A percentile compares a stretch with the other conserved stretches of the same genome.
phyloP scores from a whole-genome alignment of 2,113 vertebrate species.

The Erpornis zantholeuca region DNA sequence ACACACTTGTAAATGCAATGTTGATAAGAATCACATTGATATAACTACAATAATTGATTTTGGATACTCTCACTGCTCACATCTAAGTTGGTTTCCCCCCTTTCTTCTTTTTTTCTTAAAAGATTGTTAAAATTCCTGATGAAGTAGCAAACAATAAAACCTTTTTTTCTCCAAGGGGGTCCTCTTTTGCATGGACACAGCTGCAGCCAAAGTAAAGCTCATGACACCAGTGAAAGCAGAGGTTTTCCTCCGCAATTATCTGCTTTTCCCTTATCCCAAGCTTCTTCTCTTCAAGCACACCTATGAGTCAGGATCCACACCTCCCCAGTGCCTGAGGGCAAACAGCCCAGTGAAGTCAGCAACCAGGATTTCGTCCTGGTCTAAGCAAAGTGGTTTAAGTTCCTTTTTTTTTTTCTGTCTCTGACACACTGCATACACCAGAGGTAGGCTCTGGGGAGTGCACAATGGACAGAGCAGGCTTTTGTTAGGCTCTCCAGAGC shows the following conservation, averaged over 20 bases:
- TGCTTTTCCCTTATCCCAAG: not conserved
- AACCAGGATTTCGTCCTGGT: not conserved
- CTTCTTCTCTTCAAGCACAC: not conserved
- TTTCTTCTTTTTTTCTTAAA: not conserved
- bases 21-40: not conserved
- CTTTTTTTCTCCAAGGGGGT: not conserved
- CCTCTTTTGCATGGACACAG: not conserved
- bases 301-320: not conserved
- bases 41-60: not conserved
- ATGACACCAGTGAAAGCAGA: not conserved
- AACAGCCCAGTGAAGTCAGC: not conserved
- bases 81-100: not conserved
- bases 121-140: not conserved
- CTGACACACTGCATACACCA: fast-evolving
- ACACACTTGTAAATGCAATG: not conserved
- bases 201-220: not conserved
- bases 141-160: not conserved
- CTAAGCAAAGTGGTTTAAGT: not conserved
- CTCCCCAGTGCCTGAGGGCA: not conserved
- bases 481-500: not conserved
- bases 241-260: not conserved
- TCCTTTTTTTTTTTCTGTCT: not conserved
- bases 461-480: not conserved
- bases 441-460: not conserved
- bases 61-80: not conserved